phyloP scores from a whole-genome alignment of 1,140 invertebrate species.

The Theocolax elegans region DNA sequence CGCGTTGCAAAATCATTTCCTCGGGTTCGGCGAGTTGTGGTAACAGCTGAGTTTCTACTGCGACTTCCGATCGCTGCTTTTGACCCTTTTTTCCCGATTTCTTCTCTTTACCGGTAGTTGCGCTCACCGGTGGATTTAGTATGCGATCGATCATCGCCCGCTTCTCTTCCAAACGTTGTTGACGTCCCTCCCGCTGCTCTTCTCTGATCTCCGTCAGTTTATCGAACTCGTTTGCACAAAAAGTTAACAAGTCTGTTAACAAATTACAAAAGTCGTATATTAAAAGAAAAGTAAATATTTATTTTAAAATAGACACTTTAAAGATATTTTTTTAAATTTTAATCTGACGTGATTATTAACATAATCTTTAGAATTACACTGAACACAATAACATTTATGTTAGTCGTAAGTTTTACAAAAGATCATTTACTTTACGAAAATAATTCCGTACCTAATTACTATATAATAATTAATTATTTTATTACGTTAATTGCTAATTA shows the following conservation, averaged over 20 bases:
- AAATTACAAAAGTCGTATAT: conserved; percentile 23
- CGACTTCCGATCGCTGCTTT: conserved; percentile 24
- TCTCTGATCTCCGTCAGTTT: conserved; percentile 47
- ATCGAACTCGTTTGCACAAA: conserved; percentile 46
- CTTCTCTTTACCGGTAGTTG: conserved; percentile 8
- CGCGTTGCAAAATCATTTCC: conserved; percentile 6
- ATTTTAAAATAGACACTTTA: too few species aligned
- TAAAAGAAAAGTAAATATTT: too few species aligned
- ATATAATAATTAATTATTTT: too few species aligned
- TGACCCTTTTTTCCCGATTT: conserved; percentile 44
- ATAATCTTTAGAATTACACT: too few species aligned
- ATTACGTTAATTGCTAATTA: too few species aligned
- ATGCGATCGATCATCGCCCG: conserved; percentile 50
- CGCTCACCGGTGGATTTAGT: conserved; percentile 46
- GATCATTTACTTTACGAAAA: too few species aligned
- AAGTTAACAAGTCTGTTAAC: conserved; percentile 50
- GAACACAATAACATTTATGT: too few species aligned
- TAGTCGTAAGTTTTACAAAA: too few species aligned
- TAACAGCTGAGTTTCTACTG: conserved; percentile 31
- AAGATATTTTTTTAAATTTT: too few species aligned
- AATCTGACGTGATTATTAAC: too few species aligned
- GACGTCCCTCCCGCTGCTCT: conserved; percentile 52
- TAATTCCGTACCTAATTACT: too few species aligned
- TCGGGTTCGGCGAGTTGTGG: conserved; percentile 1
- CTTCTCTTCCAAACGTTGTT: conserved; percentile 53